These are phyloP conservation scores for Heteromyza rotundicornis DNA, from an alignment of 2,888 invertebrate species.

Conservation along the genomic window DNA sequence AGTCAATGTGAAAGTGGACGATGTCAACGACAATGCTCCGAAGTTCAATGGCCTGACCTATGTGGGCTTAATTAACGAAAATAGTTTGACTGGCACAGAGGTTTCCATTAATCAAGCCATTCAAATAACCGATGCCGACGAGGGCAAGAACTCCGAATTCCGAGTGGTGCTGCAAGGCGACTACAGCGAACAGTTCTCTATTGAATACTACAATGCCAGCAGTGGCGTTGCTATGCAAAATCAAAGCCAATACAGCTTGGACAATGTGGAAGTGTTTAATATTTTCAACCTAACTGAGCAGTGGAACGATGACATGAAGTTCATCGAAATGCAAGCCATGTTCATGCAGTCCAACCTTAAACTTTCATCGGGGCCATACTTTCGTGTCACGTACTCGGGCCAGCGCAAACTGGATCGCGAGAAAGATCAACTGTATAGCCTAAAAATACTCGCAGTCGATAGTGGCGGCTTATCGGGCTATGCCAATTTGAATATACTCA, in stretches of 20 bases:
- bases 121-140: conserved; percentile 75
- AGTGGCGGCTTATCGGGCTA: conserved; percentile 77
- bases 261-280: conserved; percentile 57
- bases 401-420: conserved; percentile 74
- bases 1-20: conserved; percentile 80
- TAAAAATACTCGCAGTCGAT: conserved; percentile 78
- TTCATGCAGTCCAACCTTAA: conserved; percentile 55
- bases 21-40: conserved; percentile 88
- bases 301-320: conserved; percentile 59
- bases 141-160: conserved; percentile 73
- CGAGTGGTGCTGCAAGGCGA: conserved; percentile 75
- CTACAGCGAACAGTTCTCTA: conserved; percentile 73
- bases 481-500: conserved; percentile 72
- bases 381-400: conserved; percentile 54
- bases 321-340: conserved; percentile 57
- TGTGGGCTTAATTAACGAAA: conserved; percentile 80
- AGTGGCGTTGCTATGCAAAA: conserved; percentile 42
- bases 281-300: conserved; percentile 60
- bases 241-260: conserved; percentile 37
- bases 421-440: conserved; percentile 70
- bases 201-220: conserved; percentile 67
- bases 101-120: conserved; percentile 74
- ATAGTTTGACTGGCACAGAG: conserved; percentile 73
- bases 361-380: conserved; percentile 51
- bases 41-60: conserved; percentile 75